These are phyloP conservation scores for Hemistola chrysoprasaria DNA, from an alignment of 2,888 invertebrate species.

Conservation along the genomic window DNA sequence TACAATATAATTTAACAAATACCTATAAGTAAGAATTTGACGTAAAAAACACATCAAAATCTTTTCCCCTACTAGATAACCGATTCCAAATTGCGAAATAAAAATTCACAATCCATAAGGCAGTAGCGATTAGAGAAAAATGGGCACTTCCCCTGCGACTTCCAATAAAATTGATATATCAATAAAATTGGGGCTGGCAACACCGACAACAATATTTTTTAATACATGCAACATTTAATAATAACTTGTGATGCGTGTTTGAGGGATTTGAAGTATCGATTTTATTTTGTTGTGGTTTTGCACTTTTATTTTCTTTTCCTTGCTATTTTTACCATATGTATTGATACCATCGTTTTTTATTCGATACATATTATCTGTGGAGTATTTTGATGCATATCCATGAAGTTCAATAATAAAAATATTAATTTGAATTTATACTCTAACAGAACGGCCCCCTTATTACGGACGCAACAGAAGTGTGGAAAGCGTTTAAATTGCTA, in stretches of 20 bases:
- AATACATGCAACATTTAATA: slow-evolving; percentile 77
- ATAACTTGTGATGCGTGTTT: slow-evolving; percentile 54
- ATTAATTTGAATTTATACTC: no score
- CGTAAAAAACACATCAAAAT: no score
- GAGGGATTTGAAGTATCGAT: slow-evolving; percentile 41
- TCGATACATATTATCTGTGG: slow-evolving; percentile 20
- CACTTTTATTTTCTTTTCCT: slow-evolving; percentile 1
- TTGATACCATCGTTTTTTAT: slow-evolving; percentile 32
- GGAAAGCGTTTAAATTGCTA: no score
- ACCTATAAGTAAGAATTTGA: no score
- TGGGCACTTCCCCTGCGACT: slow-evolving; percentile 32
- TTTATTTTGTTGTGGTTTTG: slow-evolving; percentile 21
- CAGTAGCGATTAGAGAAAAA: slow-evolving; percentile 41
- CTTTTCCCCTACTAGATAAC: no score
- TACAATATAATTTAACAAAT: no score
- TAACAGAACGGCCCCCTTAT: no score
- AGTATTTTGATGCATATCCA: slow-evolving; percentile 38
- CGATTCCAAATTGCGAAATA: slow-evolving; percentile 19
- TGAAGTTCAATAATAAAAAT: slow-evolving; percentile 21
- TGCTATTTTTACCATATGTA: slow-evolving; percentile 32
- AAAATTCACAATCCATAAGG: slow-evolving; percentile 57
- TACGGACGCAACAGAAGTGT: no score
- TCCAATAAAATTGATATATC: slow-evolving; percentile 54
- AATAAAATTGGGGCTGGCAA: slow-evolving; percentile 38
- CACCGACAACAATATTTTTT: slow-evolving; percentile 58